A percentile compares a stretch with the other conserved stretches of the same genome.
Conservation (phyloP, 1,140 invertebrate species). For the Steinernema feltiae region DNA sequence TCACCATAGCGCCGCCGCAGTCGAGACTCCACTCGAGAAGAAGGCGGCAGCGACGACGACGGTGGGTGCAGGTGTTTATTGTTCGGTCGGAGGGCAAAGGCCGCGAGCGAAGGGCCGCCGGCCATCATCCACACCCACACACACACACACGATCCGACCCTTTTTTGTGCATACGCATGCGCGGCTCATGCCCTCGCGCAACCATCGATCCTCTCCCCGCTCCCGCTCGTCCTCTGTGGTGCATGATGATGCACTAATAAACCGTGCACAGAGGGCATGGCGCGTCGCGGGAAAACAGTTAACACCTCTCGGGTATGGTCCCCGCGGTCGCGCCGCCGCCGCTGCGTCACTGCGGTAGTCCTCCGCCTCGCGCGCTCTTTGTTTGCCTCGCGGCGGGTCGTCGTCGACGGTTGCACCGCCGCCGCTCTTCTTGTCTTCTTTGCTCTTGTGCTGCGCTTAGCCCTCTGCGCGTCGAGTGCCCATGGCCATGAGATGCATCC, state of each 20-base stretch:
- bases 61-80: not conserved
- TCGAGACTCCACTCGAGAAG: no score
- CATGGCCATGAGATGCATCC: conserved; percentile 8
- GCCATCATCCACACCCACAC: not conserved
- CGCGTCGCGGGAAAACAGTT: conserved; percentile 1
- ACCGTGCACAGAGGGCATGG: not conserved
- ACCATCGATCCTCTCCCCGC: not conserved
- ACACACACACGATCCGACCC: not conserved
- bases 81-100: not conserved
- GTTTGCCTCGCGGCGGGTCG: conserved; percentile 9
- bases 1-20: no score
- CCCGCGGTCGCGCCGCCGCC: conserved; percentile 9
- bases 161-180: not conserved
- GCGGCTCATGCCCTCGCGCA: conserved; percentile 1
- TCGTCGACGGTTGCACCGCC: no score
- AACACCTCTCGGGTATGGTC: conserved; percentile 11
- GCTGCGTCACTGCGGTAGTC: no score
- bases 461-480: not conserved
- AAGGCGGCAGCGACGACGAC: no score
- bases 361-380: not conserved
- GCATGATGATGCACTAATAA: not conserved
- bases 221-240: not conserved
- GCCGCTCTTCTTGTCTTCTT: no score
- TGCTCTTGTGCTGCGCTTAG: not conserved
- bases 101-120: not conserved